Evolutionary conservation across 2,113 vertebrate genomes (phyloP).

Genomic region (Bufo bufo): DNA sequence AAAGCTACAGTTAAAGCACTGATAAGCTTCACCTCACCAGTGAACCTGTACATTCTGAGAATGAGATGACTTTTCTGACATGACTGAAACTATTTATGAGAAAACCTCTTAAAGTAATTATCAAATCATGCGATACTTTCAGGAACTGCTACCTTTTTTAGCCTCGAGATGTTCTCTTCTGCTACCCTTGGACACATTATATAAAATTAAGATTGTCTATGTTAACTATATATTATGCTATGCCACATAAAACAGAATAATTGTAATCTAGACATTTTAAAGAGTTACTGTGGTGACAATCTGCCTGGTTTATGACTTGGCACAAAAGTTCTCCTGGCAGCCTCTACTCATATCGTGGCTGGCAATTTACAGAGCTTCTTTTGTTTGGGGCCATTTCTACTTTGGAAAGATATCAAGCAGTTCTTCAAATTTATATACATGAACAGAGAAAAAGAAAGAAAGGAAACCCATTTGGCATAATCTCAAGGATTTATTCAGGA

Average conservation of each 20-base stretch:
- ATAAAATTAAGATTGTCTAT: background rate
- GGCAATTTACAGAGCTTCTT: slow-evolving; percentile 34
- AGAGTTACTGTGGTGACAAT: slow-evolving; percentile 21
- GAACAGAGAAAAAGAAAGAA: slow-evolving; percentile 1
- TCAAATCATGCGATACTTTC: background rate
- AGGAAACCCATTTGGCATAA: slow-evolving; percentile 33
- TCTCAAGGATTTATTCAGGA: background rate
- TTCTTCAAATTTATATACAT: slow-evolving; percentile 36
- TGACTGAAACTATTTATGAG: too few species aligned
- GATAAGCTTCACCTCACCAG: too few species aligned
- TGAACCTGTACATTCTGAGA: too few species aligned
- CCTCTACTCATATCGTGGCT: slow-evolving; percentile 19
- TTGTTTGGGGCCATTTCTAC: slow-evolving; percentile 19
- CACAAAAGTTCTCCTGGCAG: slow-evolving; percentile 34
- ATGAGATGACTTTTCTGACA: too few species aligned
- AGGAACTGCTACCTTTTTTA: too few species aligned
- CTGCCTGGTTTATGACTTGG: slow-evolving; percentile 7
- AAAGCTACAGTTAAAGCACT: too few species aligned
- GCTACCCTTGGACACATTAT: background rate
- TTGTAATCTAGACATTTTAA: background rate
- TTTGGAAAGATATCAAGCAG: slow-evolving; percentile 10
- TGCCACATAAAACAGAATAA: background rate
- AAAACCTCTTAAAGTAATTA: background rate
- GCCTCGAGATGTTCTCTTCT: background rate
- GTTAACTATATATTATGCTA: background rate